Evolutionary conservation across 2,113 vertebrate genomes (phyloP), one percentile per base, ranked within the genome.

Genomic region (Motacilla tschutschensis): DNA sequence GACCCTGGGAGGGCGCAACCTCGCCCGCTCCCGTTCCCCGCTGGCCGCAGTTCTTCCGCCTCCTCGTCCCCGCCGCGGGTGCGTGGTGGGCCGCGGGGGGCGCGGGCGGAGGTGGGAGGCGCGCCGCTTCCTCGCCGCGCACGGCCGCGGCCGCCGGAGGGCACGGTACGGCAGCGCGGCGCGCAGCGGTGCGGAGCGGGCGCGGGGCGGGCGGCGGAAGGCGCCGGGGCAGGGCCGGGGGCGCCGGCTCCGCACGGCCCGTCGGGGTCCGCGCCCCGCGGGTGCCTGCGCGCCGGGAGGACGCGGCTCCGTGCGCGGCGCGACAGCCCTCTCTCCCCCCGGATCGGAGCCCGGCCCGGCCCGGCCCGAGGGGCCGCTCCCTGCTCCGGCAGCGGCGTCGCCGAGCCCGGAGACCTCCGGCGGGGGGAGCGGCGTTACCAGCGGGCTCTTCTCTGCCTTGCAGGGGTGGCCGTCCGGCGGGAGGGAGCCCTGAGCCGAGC

Each of bases 1-100:
- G 88, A 85, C 84, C 87, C 91, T 90, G 79, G 57, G 87, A 92
- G 91, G 83, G 79, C 78, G 65, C 83, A 87, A 92, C 91, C 84
- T 81, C 87, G 40, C 67, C 73, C 90, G 78, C 55, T 55, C 41
- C 70, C 51, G 64, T 48, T 72, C 59, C 33, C 65, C 77, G 73
- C 86, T 65, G 82, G 41, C 50, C 63, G 41, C 65, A 28, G 60
- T 89, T 70, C 55, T 67, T 89, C 50, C 79, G 75, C 48, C 85
- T 81, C 58, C 67, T 63, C n/a, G 31, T 65, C 62, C 78, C 57
- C 44, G 58, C 65, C 66, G 73, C 47, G 72, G 72, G 62, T 74
- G 72, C 53, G 72, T 54, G 70, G 57, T 43, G 74, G 58, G 82
- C 53, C 35, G 48, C 53, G 43, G 77, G 63, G 80, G 51, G 79